These are phyloP conservation scores for Elaphurus davidianus DNA, from an alignment of 2,113 vertebrate species.

Conservation along the genomic window DNA sequence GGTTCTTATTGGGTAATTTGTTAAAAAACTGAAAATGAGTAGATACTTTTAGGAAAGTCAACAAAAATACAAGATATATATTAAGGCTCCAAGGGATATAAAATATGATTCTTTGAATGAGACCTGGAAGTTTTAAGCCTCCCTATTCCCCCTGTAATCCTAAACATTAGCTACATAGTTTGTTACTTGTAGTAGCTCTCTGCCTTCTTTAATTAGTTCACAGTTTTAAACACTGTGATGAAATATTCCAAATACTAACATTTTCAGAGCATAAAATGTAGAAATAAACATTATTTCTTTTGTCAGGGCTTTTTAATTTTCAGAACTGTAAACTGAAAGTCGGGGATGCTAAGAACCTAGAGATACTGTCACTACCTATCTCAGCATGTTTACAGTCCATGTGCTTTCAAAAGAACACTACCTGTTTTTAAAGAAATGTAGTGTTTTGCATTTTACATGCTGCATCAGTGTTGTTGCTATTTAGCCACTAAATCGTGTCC, in stretches of 20 bases:
- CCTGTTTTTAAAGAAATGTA: neutral
- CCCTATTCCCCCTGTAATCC: accelerated
- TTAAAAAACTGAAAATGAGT: neutral
- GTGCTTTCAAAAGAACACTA: neutral
- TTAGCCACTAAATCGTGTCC: neutral
- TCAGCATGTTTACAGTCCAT: neutral
- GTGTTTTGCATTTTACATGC: neutral
- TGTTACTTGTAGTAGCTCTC: neutral
- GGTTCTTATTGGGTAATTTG: neutral
- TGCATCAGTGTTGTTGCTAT: neutral
- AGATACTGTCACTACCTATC: neutral
- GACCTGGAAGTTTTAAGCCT: neutral
- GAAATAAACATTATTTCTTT: neutral
- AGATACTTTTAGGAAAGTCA: neutral
- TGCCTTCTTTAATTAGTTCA: neutral
- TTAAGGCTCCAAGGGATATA: neutral
- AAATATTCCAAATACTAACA: neutral
- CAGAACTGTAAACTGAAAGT: neutral
- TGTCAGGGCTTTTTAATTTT: neutral
- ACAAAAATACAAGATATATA: neutral
- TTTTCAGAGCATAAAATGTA: neutral
- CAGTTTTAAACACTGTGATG: neutral
- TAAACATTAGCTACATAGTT: neutral
- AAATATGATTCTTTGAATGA: neutral
- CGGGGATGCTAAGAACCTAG: neutral